Percentiles rank a stretch among this genome's conserved stretches.
Conservation (phyloP, 2,113 vertebrate genomes). For the Microcebus murinus region DNA sequence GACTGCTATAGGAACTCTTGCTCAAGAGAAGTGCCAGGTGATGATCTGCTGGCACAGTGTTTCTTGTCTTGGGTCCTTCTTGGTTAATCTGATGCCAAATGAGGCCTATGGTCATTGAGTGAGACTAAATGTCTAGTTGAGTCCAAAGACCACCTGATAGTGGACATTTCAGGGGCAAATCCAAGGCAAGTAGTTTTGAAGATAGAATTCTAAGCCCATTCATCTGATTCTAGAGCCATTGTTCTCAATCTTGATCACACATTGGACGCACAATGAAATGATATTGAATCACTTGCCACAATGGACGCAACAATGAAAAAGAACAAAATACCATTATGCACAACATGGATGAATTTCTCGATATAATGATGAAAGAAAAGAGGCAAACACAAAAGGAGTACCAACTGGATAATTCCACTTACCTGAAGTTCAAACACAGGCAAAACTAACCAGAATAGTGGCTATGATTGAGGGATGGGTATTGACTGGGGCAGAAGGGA, state of each 20-base stretch:
- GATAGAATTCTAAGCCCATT: not conserved
- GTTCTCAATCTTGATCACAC: not conserved
- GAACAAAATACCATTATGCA: not conserved
- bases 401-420: not conserved
- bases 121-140: not conserved
- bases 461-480: not conserved
- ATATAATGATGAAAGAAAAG: not conserved
- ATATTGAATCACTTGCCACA: not conserved
- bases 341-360: not conserved
- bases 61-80: not conserved
- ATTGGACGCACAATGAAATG: conserved; percentile 15
- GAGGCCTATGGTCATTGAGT: not conserved
- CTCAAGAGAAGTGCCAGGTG: not conserved
- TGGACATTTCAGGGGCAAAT: not conserved
- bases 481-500: not conserved
- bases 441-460: not conserved
- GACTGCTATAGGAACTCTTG: not conserved
- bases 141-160: not conserved
- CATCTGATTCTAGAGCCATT: not conserved
- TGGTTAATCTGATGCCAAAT: not conserved
- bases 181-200: not conserved
- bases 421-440: not conserved
- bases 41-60: not conserved
- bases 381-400: not conserved
- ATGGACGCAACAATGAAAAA: not conserved